Percentiles rank a stretch among this genome's conserved stretches.
phyloP scores from a whole-genome alignment of 2,888 invertebrate genomes.

The Phyllotreta striolata region DNA sequence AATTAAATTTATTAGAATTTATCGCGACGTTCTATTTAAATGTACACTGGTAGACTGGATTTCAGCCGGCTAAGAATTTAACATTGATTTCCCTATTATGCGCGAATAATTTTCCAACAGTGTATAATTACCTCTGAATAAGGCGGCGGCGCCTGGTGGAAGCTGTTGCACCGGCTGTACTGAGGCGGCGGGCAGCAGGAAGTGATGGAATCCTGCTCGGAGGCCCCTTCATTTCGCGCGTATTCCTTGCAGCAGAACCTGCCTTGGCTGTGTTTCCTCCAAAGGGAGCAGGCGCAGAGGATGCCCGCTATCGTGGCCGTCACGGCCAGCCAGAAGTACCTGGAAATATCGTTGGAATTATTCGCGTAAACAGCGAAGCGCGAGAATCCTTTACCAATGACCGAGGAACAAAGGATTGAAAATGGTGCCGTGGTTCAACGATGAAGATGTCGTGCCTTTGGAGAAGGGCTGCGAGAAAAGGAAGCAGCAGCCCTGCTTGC shows the following conservation, averaged over 20 bases:
- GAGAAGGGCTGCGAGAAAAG: slow-evolving; percentile 46
- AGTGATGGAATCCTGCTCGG: slow-evolving; percentile 79
- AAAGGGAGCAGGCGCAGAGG: slow-evolving; percentile 73
- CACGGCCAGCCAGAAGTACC: slow-evolving; percentile 66
- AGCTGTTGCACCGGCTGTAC: slow-evolving; percentile 84
- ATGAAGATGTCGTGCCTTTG: slow-evolving; percentile 43
- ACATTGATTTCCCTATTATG: no score
- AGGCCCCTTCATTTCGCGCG: slow-evolving; percentile 66
- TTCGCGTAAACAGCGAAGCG: background rate
- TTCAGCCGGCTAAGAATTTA: no score
- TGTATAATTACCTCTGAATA: slow-evolving; percentile 84
- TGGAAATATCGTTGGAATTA: slow-evolving; percentile 31
- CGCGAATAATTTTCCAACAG: no score
- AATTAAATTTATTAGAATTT: no score
- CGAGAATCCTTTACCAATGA: slow-evolving; percentile 66
- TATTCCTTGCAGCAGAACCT: slow-evolving; percentile 57
- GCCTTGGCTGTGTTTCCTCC: slow-evolving; percentile 65
- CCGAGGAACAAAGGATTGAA: slow-evolving; percentile 73
- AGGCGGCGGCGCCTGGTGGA: slow-evolving; percentile 83
- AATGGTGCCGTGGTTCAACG: slow-evolving; percentile 65
- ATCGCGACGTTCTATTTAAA: no score
- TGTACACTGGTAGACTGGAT: no score
- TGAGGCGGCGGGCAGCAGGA: slow-evolving; percentile 85
- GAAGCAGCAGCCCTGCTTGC: slow-evolving; percentile 69
- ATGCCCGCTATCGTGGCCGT: slow-evolving; percentile 75